Evolutionary conservation across 2,888 invertebrate genomes (phyloP).

Genomic region (Drosophila meridionalis): DNA sequence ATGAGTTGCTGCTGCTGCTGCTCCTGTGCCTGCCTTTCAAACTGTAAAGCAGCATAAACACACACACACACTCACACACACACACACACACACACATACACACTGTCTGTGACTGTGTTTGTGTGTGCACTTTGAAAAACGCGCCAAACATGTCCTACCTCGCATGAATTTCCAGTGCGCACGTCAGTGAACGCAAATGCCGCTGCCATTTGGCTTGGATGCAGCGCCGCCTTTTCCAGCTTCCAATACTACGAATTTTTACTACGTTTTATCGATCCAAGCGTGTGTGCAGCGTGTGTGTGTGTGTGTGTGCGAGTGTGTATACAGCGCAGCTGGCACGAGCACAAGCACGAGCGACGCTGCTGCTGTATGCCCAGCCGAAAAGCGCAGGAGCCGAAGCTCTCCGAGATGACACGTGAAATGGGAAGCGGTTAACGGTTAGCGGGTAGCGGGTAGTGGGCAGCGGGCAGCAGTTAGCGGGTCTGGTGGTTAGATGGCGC

Average conservation of each 20-base stretch:
- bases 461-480: not conserved
- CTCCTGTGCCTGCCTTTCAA: constrained; percentile 60
- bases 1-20: constrained; percentile 20
- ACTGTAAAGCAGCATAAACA: constrained; percentile 50
- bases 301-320: constrained; percentile 28
- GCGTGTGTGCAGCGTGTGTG: constrained; percentile 13
- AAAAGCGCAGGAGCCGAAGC: constrained; percentile 51
- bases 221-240: constrained; percentile 68
- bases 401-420: constrained; percentile 4
- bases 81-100: not conserved
- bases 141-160: constrained; percentile 84
- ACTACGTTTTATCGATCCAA: constrained; percentile 81
- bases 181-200: constrained; percentile 63
- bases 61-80: constrained; percentile 39
- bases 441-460: constrained; percentile 1
- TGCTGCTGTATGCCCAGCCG: constrained; percentile 79
- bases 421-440: not conserved
- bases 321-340: constrained; percentile 50
- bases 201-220: constrained; percentile 32
- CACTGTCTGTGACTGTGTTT: not conserved
- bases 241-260: constrained; percentile 81
- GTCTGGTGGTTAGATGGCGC: constrained; percentile 22
- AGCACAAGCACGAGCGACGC: constrained; percentile 37
- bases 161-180: constrained; percentile 82
- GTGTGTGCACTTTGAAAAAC: constrained; percentile 65